Evolutionary conservation across 2,888 invertebrate species (phyloP), one percentile per base, ranked within the genome.

Genomic region (Sinohyriopsis cumingii): DNA sequence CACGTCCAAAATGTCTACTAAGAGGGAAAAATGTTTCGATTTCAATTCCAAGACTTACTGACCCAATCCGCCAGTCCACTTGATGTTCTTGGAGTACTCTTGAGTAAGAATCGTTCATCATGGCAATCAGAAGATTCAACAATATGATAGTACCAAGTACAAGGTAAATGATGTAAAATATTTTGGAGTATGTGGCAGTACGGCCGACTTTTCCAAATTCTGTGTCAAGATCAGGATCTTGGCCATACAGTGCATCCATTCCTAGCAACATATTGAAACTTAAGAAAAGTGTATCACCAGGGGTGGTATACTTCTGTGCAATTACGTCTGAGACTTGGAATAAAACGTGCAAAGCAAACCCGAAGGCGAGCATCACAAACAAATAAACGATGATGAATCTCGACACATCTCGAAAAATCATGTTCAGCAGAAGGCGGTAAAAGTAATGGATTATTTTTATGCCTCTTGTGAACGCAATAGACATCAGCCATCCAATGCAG

Each of bases 241-340:
- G 45, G 45, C 45, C 45, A 55, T 84, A 79, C 3, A 83, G 53
- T 24, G 84, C 81, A 1, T 71, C 84, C 80, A 84, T 85, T 3
- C 88, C 88, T 19, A 88, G 72, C 86, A 88, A 84, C 67, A 86
- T 72, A 71, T 87, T 86, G 68, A 88, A 88, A 28, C 82, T 76
- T 7, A 79, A 65, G 69, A 85, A 88, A 25, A 86, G 69, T 0
- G 87, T 84, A 67, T 81, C 68, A n/a, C 76, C 71, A 0, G 82
- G 76, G n/a, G 71, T 76, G 3, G 75, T 63, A 68, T 80, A 84
- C 9, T 61, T 65, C n/a, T 72, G 71, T 0, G 72, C 67, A 15
- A 82, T 56, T 22, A 33, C 70, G 5, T 74, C 33, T 0, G 78
- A 75, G 20, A 80, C 70, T 63, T 83, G 84, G 66, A 87, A 82